Conservation (phyloP, 2,888 invertebrate genomes). For the Copidosoma aretas region DNA sequence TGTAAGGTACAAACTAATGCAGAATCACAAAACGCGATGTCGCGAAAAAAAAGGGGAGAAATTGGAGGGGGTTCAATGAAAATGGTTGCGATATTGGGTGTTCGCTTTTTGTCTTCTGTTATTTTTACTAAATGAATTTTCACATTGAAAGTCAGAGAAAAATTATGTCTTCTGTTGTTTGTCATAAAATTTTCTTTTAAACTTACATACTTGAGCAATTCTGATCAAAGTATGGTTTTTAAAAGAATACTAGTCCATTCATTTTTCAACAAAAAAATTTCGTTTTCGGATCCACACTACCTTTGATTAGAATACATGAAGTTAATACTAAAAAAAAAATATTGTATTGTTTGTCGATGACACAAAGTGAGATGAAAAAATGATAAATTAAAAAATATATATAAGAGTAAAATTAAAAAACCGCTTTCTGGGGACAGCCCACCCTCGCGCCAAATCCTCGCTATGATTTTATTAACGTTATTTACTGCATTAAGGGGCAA, state of each 20-base stretch:
- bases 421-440: constrained; percentile 55
- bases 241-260: background rate
- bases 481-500: too few relatives aligned
- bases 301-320: background rate
- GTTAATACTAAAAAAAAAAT: background rate
- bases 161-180: background rate
- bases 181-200: background rate
- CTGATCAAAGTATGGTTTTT: background rate
- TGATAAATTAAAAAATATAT: constrained; percentile 27
- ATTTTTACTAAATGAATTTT: constrained; percentile 1
- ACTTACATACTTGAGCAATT: background rate
- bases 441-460: constrained; percentile 60
- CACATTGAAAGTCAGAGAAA: background rate
- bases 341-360: background rate
- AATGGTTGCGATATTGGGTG: background rate
- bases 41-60: constrained; percentile 8
- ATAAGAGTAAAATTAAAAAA: background rate
- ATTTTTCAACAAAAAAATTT: background rate
- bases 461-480: constrained; percentile 24
- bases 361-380: constrained; percentile 18
- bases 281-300: background rate
- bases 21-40: constrained; percentile 8
- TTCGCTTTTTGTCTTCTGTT: background rate
- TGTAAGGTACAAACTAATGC: too few relatives aligned
- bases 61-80: constrained; percentile 16